Evolutionary conservation across 92 coral and sea anemone species (phyloP).

Genomic region (Scolanthus callimorphus): DNA sequence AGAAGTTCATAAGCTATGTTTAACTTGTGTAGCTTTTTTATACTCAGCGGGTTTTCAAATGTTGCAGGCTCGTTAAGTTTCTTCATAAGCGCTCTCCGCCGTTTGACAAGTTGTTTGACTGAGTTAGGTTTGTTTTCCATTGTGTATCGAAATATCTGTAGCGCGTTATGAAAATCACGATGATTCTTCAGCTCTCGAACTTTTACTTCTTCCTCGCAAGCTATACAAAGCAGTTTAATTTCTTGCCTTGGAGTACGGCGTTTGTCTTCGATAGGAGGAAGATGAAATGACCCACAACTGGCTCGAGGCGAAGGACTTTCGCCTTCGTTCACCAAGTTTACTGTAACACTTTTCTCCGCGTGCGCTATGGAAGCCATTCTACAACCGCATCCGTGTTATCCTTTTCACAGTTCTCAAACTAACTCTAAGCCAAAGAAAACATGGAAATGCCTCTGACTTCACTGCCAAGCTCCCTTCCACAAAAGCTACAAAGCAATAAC

Average conservation of each 20-base stretch:
- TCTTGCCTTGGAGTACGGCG: conserved; percentile 12
- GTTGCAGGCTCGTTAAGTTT: conserved; percentile 65
- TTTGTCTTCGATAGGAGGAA: conserved; percentile 50
- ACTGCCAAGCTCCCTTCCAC: no score
- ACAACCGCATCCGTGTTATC: background rate
- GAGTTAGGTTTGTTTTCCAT: conserved; percentile 59
- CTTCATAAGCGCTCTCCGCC: conserved; percentile 72
- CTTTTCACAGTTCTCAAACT: background rate
- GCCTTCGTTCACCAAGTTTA: background rate
- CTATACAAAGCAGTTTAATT: conserved; percentile 74
- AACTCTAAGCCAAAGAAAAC: background rate
- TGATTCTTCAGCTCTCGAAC: conserved; percentile 72
- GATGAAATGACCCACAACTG: conserved; percentile 11
- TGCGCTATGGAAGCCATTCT: no score
- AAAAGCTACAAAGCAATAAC: no score
- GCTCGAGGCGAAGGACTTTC: background rate
- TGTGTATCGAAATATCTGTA: conserved; percentile 62
- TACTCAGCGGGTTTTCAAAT: conserved; percentile 71
- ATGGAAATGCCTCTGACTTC: no score
- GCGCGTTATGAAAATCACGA: conserved; percentile 78
- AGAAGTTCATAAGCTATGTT: conserved; percentile 81
- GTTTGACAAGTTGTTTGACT: conserved; percentile 61
- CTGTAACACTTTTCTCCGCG: no score
- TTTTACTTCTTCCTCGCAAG: conserved; percentile 84
- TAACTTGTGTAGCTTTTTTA: conserved; percentile 70